Base-by-base conservation (phyloP, 92 coral and sea anemone species). In the Porites cylindrica region DNA sequence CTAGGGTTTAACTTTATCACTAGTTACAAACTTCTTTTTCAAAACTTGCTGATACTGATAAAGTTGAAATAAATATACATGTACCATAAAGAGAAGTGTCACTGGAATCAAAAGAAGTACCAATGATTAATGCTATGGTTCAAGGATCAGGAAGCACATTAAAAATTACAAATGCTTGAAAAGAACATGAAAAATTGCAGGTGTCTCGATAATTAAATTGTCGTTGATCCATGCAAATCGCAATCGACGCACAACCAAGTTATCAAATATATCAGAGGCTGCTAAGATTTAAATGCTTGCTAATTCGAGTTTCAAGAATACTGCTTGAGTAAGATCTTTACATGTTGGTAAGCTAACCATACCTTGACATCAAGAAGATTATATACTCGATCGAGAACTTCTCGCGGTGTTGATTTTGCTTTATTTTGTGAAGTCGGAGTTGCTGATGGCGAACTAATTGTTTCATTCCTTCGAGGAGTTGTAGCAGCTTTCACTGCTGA, bases 371-470 rank as follows among this genome's bases (percentile, higher is more conserved):
- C 99, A 26, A 97, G 89, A 43, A 97, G 84, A 58, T 93, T 96
- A 51, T 95, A 93, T 20, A 97, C 99, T 58, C 99, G 93, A 64
- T 98, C 98, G 51, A 97, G 92, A 66, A 97, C 99, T 91, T 97
- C 94, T 23, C 94, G 94, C 14, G 99, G 98, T 13, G 96, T 95
- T 47, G 99, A 96, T 64, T 96, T 95, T 24, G 90, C 18, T 76
- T 80, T 94, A 9, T 79, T 63, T 72, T 79, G 69, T 17, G 82
- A 16, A 87, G 88, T 82, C 75, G 76, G 77, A 68, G 91, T 51
- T 86, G 86, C 32, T 76, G 83, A 56, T 80, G 74, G 65, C 74
- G 85, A 32, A 80, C 47, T 38, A 38, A 17, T 81, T 80, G 89
- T 77, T 38, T 38, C 80, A 72, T 51, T 72, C n/a, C 61, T 64